These are phyloP conservation scores for Noturus placidus DNA, from an alignment of 2,113 vertebrate genomes.

Conservation along the genomic window DNA sequence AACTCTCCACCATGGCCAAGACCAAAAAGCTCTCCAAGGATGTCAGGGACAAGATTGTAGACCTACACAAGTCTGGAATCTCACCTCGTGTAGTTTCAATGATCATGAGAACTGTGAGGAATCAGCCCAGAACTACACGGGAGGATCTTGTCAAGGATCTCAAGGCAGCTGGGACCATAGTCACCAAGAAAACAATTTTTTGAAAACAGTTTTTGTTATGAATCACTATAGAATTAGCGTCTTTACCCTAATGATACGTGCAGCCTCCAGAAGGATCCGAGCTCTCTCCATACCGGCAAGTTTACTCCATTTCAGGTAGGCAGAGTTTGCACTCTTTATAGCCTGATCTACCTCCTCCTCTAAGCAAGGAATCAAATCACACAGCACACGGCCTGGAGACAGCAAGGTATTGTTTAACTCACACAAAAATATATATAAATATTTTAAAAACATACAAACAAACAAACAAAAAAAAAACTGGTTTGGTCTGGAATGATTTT, in stretches of 20 bases:
- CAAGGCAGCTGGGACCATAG: no score
- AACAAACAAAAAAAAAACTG: no score
- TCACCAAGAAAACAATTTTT: no score
- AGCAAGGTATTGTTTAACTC: neutral
- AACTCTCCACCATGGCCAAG: no score
- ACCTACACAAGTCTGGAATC: no score
- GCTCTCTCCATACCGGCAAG: slow-evolving; percentile 86
- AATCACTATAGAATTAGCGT: neutral
- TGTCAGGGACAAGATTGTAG: no score
- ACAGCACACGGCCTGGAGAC: slow-evolving; percentile 80
- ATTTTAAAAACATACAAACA: no score
- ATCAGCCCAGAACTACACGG: no score
- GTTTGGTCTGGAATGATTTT: neutral
- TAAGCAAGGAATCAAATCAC: slow-evolving; percentile 81
- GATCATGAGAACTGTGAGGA: no score
- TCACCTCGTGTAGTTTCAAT: no score
- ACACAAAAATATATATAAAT: neutral
- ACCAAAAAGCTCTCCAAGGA: no score
- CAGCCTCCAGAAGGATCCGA: slow-evolving; percentile 87
- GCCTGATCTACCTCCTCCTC: slow-evolving; percentile 85
- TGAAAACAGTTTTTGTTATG: neutral
- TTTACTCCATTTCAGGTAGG: slow-evolving; percentile 85
- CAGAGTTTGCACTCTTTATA: slow-evolving; percentile 82
- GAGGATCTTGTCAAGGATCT: no score
- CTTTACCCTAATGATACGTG: slow-evolving; percentile 87